Percentiles rank a stretch among this genome's conserved stretches.
phyloP scores from a whole-genome alignment of 2,113 vertebrate genomes.

The Rhombomys opimus region DNA sequence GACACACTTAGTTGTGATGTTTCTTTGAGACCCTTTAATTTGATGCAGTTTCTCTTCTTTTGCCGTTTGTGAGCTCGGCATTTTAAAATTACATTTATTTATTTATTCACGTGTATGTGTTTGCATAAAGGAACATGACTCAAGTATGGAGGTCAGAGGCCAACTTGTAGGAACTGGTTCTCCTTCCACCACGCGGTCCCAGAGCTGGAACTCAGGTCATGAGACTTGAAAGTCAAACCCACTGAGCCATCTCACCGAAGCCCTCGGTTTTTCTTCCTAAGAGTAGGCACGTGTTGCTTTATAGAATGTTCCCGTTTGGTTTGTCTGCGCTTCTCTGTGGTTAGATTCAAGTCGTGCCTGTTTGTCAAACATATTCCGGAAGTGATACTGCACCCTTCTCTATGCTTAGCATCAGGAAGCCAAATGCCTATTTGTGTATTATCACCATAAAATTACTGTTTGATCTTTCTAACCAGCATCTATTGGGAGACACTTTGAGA shows the following conservation, averaged over 20 bases:
- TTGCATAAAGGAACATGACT: background rate
- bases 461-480: background rate
- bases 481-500: background rate
- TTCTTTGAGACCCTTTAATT: constrained; percentile 9
- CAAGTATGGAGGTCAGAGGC: background rate
- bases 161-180: background rate
- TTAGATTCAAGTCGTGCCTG: background rate
- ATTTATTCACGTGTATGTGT: background rate
- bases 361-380: constrained; percentile 4
- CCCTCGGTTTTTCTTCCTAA: background rate
- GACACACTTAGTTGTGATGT: background rate
- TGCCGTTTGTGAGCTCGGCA: background rate
- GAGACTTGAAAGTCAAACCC: background rate
- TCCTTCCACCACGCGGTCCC: background rate
- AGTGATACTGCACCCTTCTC: background rate
- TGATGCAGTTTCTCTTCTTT: constrained; percentile 6
- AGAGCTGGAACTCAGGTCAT: background rate
- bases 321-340: background rate
- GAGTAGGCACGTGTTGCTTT: background rate
- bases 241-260: background rate
- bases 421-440: background rate
- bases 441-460: background rate
- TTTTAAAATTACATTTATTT: background rate
- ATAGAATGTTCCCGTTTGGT: background rate
- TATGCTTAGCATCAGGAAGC: background rate